Evolutionary conservation across 2,888 invertebrate genomes (phyloP).

Genomic region (Ecliptopera silaceata): DNA sequence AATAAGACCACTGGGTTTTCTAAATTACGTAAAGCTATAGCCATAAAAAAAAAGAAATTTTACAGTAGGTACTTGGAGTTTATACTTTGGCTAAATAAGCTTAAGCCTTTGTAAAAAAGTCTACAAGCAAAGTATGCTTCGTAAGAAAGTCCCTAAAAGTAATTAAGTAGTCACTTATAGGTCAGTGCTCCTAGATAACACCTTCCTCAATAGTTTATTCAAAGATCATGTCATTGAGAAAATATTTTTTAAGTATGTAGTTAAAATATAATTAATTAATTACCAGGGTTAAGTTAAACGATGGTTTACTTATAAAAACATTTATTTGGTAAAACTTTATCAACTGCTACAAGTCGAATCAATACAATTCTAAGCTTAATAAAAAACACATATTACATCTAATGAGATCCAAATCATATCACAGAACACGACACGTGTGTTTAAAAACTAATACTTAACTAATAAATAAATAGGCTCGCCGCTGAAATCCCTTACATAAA

Average conservation of each 20-base stretch:
- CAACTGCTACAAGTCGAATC: conserved; percentile 32
- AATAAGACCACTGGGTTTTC: too few species aligned
- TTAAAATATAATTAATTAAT: too few species aligned
- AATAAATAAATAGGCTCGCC: not conserved
- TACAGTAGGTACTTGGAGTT: too few species aligned
- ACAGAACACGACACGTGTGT: conserved; percentile 37
- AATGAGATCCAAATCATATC: conserved; percentile 54
- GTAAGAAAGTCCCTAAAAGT: conserved; percentile 1
- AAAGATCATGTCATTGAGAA: conserved; percentile 6
- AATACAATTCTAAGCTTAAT: conserved; percentile 2
- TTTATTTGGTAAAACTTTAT: conserved; percentile 35
- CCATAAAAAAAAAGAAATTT: too few species aligned
- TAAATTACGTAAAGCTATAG: too few species aligned
- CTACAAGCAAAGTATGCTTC: not conserved
- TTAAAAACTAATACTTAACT: conserved; percentile 11
- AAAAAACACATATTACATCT: conserved; percentile 8
- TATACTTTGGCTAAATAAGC: too few species aligned
- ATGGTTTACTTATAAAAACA: conserved; percentile 26
- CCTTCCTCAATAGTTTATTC: conserved; percentile 15
- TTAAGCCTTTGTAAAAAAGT: too few species aligned
- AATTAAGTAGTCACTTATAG: conserved; percentile 48
- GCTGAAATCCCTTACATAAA: not conserved
- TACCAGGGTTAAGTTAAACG: not conserved
- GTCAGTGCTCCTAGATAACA: conserved; percentile 67
- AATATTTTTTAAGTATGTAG: not conserved